A percentile compares a stretch with the other conserved stretches of the same genome.
These are phyloP conservation scores for Tenthredo distinguenda DNA, from an alignment of 2,888 invertebrate genomes.

Conservation along the genomic window DNA sequence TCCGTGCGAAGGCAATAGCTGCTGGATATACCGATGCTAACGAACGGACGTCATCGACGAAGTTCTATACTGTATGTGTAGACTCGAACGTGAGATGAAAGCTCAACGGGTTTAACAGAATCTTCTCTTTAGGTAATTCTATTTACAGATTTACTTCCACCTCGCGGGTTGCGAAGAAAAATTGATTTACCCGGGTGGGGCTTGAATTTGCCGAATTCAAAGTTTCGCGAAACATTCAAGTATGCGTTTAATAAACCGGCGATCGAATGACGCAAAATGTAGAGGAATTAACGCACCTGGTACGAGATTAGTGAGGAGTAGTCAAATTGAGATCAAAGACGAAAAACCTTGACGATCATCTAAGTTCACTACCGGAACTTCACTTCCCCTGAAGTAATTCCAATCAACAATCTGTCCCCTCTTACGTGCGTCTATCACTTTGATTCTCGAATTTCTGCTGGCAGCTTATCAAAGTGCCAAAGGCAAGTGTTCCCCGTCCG, in stretches of 20 bases:
- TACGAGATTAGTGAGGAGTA: neutral
- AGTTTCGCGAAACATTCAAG: neutral
- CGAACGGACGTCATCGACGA: constrained; percentile 39
- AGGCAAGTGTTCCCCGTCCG: constrained; percentile 20
- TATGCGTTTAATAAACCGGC: neutral
- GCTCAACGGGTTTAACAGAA: neutral
- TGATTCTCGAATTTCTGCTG: constrained; percentile 38
- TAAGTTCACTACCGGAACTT: constrained; percentile 15
- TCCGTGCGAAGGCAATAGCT: neutral
- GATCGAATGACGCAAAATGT: neutral
- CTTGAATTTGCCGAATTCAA: neutral
- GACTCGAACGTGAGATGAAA: constrained; percentile 22
- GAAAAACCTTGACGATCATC: neutral
- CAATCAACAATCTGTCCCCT: constrained; percentile 46
- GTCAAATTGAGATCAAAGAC: constrained; percentile 4
- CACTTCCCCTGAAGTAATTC: constrained; percentile 32
- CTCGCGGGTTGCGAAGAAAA: neutral
- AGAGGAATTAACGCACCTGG: neutral
- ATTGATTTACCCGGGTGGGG: constrained; percentile 1
- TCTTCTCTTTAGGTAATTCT: constrained; percentile 25
- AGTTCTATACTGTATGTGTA: neutral
- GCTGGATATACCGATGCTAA: constrained; percentile 11
- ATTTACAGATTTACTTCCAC: constrained; percentile 21
- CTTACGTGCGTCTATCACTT: constrained; percentile 29
- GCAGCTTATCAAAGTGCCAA: constrained; percentile 44